Base-by-base conservation (phyloP, 2,113 vertebrate genomes). In the Zeus faber region DNA sequence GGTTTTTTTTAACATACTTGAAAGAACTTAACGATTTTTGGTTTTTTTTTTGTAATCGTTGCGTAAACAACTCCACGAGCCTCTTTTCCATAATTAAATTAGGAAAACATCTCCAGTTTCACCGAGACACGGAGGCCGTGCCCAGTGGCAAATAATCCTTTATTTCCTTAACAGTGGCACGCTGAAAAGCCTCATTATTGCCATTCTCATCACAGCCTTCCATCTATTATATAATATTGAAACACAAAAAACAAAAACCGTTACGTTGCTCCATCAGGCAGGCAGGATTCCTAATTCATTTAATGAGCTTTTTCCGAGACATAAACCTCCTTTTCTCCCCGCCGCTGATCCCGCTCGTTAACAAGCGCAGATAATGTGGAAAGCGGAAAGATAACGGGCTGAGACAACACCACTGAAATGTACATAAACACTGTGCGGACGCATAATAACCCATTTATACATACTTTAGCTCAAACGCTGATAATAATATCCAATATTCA, bases 341-440 rank as follows among this genome's bases (percentile, higher is more conserved):
- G 65, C 69, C 70, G 55, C 40, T 47, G 18, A 62, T 69, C 48
- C 67, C 54, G 26, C 37, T 43, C 62, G 49, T 69, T 74, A 77
- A 66, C 60, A 66, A 58, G 47, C 18, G 1, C n/a, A 41, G 49
- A 75, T 73, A 80, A 75, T 71, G 62, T 62, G 50, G 44, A n/a
- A 54, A 40, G 59, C 67, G 65, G 67, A 66, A 75, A 78, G 63
- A 72, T 64, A 75, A 78, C 71, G 70, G 63, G 45, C 63, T 70
- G 50, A 45, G 63, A 43, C 47, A 73, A 68, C 48, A 56, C 49
- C 54, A 60, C 71, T 58, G 67, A 44, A 60, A 27, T 58, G 49
- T 6, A 37, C 33, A 14, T 14, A 9, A 14, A n/a, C 33, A 14
- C 33, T 37, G n/a, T 37, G 33, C 11, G n/a, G 33, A 14, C 33